These are phyloP conservation scores for Drosophila orosa DNA, from an alignment of 1,140 invertebrate species.

Conservation along the genomic window DNA sequence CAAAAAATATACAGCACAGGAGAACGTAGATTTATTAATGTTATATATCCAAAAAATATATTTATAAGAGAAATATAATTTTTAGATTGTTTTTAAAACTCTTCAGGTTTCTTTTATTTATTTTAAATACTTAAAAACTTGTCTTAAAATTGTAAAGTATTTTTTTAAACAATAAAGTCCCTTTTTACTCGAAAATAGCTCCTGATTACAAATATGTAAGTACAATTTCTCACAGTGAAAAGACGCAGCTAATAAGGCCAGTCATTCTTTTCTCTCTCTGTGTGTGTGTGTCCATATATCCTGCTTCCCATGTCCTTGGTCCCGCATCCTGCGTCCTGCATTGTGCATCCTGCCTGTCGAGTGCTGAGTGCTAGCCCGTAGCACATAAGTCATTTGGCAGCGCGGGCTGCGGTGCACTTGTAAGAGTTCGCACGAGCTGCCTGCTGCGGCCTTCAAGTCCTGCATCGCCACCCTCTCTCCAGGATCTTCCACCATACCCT, in stretches of 20 bases:
- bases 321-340: conserved; percentile 26
- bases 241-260: not conserved
- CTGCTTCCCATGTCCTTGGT: conserved; percentile 27
- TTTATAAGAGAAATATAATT: no score
- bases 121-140: no score
- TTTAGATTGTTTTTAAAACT: not conserved
- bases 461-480: not conserved
- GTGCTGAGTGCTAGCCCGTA: conserved; percentile 57
- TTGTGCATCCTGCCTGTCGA: conserved; percentile 41
- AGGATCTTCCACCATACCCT: conserved; percentile 6
- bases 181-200: not conserved
- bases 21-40: no score
- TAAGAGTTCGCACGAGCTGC: conserved; percentile 69
- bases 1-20: not conserved
- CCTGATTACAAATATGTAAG: no score
- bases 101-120: not conserved
- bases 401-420: conserved; percentile 60
- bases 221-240: not conserved
- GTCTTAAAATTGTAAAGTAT: no score
- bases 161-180: no score
- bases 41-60: not conserved
- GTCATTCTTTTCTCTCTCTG: conserved; percentile 4
- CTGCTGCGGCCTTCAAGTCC: conserved; percentile 43
- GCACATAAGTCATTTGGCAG: conserved; percentile 78
- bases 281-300: conserved; percentile 20